These are phyloP conservation scores for Pteronotus mesoamericanus DNA, from an alignment of 2,797 vertebrate species.

Conservation along the genomic window DNA sequence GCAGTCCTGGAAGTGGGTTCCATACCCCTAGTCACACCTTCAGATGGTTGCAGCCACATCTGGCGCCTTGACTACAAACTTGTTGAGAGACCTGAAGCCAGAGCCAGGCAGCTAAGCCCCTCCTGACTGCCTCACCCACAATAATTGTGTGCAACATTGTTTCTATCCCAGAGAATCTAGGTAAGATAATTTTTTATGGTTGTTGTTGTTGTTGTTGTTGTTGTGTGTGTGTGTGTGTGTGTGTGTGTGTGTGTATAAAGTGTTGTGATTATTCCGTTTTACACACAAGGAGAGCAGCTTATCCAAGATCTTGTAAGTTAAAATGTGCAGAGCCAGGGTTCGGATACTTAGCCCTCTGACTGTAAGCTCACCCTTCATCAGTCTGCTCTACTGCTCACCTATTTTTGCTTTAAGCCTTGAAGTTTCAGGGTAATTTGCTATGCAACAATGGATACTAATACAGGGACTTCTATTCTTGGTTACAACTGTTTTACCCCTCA, in stretches of 20 bases:
- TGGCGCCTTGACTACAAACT: background rate
- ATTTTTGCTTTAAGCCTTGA: background rate
- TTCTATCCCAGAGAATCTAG: background rate
- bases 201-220: too few relatives aligned
- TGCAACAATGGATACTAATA: background rate
- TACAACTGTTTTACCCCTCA: background rate
- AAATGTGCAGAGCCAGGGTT: background rate
- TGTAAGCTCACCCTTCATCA: background rate
- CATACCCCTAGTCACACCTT: background rate
- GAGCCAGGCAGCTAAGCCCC: background rate
- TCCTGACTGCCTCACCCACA: background rate
- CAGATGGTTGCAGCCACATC: background rate
- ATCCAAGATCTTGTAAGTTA: background rate
- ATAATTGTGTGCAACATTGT: background rate
- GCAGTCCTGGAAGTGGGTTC: background rate
- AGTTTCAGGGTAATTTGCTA: background rate
- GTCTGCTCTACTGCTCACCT: background rate
- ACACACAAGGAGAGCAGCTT: background rate
- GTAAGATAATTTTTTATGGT: background rate
- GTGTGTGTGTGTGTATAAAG: background rate
- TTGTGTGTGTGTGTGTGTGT: background rate
- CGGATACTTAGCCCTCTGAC: background rate
- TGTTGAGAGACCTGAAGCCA: background rate
- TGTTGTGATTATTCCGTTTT: background rate
- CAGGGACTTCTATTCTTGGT: background rate